Base-by-base conservation (phyloP, 2,113 vertebrate species). In the Odocoileus virginianus region DNA sequence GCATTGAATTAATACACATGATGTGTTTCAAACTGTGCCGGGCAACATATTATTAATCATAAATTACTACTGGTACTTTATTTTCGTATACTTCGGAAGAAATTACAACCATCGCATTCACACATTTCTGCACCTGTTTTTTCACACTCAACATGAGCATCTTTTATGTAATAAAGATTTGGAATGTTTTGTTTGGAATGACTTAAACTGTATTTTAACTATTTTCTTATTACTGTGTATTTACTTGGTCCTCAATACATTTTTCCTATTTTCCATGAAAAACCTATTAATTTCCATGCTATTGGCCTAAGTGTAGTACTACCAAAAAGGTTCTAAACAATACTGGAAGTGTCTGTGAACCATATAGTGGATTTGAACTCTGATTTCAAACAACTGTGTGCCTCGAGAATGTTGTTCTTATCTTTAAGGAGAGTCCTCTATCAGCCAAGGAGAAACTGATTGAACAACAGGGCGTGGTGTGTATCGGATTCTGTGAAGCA, bases 201-300 rank as follows among this genome's bases (percentile, higher is more conserved):
- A 47, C 27, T 88, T 87, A 64, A 3, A 88, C 45, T 40, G 87
- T 55, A 85, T 87, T 90, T 60, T 92, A 88, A 87, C 60, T 91
- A 71, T 43, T 82, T 30, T 85, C 40, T 94, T 94, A 90, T 47
- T 95, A 67, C 11, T 43, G 45, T 50, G 50, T 9, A 87, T 43
- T 91, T 91, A 85, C 36, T 60, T 76, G 89, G 55, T 43, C 50
- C 54, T 74, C 30, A 87, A 3, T 17, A 79, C 3, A 3, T 28
- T 89, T 52, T 94, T 83, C 28, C 74, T 82, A 40, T 92, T 83
- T 74, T 78, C 89, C 86, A 96, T 87, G 17, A 89, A 97, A 97
- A 95, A 12, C 28, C 33, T 78, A 93, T 87, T 78, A 55, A 76
- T 89, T 86, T 87, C 28, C 71, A 60, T 74, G 28, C 27, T 89